phyloP scores from a whole-genome alignment of 2,888 invertebrate genomes.

The Ormyrus pomaceus region DNA sequence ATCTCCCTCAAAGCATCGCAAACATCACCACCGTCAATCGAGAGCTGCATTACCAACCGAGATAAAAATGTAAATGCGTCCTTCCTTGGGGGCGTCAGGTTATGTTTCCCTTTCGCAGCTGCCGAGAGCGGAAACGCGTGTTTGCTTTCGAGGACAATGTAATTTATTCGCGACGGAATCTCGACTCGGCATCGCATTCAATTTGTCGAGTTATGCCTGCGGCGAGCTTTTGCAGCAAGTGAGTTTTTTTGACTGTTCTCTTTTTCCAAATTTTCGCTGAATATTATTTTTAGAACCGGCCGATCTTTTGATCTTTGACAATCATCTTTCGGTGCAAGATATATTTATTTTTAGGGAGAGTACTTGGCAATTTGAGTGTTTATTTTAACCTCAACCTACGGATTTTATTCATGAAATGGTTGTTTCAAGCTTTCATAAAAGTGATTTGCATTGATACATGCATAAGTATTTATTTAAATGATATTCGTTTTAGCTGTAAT shows the following conservation, averaged over 20 bases:
- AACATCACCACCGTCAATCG: not conserved
- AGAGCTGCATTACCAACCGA: not conserved
- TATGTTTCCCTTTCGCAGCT: slow-evolving; percentile 38
- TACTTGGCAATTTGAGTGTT: not conserved
- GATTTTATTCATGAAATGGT: not conserved
- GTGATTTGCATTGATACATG: not conserved
- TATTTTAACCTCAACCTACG: slow-evolving; percentile 22
- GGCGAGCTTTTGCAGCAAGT: slow-evolving; percentile 26
- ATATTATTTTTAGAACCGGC: too few species aligned
- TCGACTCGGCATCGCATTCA: slow-evolving; percentile 13
- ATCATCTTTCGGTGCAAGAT: too few species aligned
- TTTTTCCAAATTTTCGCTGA: too few species aligned
- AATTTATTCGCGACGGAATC: slow-evolving; percentile 39
- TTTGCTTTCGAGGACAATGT: slow-evolving; percentile 51
- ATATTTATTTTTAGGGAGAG: not conserved
- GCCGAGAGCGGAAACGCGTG: slow-evolving; percentile 44
- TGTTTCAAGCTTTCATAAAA: not conserved
- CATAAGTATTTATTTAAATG: too few species aligned
- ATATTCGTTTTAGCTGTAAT: too few species aligned
- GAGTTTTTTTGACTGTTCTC: slow-evolving; percentile 1
- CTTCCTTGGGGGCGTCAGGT: not conserved
- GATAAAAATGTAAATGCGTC: slow-evolving; percentile 8
- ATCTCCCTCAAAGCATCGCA: slow-evolving; percentile 15
- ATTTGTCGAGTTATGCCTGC: slow-evolving; percentile 44
- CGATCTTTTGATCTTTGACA: too few species aligned